Evolutionary conservation across 2,888 invertebrate genomes (phyloP).

Genomic region (Zaprionus lineosus): DNA sequence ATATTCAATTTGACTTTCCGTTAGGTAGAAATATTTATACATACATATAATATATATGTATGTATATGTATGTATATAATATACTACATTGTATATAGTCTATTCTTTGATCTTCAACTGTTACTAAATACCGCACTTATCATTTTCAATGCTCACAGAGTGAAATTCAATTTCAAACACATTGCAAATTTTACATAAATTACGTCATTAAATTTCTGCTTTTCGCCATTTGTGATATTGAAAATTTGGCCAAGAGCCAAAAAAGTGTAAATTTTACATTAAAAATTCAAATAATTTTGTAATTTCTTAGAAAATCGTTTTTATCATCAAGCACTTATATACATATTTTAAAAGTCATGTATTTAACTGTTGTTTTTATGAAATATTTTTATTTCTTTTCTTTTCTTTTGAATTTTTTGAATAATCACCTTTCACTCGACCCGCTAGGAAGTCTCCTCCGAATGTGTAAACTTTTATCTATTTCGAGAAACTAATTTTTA

Average conservation of each 20-base stretch:
- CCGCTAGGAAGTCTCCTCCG: neutral
- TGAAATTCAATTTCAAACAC: neutral
- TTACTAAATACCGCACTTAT: conserved; percentile 21
- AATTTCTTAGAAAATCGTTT: neutral
- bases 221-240: conserved; percentile 22
- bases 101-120: conserved; percentile 4
- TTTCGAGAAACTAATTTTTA: neutral
- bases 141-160: conserved; percentile 10
- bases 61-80: neutral
- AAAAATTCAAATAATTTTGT: neutral
- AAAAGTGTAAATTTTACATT: conserved; percentile 14
- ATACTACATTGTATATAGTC: too few species aligned
- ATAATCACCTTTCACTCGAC: conserved; percentile 50
- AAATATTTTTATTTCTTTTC: neutral
- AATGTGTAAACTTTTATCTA: conserved; percentile 3
- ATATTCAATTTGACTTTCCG: conserved; percentile 32
- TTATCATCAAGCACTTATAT: conserved; percentile 1
- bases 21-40: too few species aligned
- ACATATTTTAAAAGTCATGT: neutral
- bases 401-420: too few species aligned
- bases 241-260: conserved; percentile 47
- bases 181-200: conserved; percentile 30
- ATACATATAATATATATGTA: conserved; percentile 3
- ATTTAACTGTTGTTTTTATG: too few species aligned
- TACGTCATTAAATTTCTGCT: conserved; percentile 46